Conservation (phyloP, 2,113 vertebrate species). For the Thamnophis sirtalis region DNA sequence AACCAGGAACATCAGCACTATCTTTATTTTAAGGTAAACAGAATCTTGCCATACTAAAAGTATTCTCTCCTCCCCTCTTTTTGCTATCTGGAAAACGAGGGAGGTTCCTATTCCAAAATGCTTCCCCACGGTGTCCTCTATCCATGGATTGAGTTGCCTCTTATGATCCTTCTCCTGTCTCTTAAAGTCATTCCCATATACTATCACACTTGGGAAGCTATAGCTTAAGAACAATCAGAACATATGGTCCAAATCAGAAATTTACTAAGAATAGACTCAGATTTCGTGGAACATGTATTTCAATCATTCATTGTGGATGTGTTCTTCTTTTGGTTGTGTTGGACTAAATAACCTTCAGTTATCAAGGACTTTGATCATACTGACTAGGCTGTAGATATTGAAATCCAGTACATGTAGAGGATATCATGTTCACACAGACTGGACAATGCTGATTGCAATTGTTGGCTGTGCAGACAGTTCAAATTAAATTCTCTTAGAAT, state of each 20-base stretch:
- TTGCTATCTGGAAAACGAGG: background rate
- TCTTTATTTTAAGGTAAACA: background rate
- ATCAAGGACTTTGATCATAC: background rate
- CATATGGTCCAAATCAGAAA: background rate
- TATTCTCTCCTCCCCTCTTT: background rate
- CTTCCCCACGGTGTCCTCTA: background rate
- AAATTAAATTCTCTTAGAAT: background rate
- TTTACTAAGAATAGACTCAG: background rate
- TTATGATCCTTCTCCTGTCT: background rate
- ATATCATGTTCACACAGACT: background rate
- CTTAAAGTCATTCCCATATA: background rate
- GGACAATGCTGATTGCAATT: background rate
- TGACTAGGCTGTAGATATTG: background rate
- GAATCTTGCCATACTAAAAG: background rate
- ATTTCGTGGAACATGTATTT: background rate
- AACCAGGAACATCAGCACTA: background rate
- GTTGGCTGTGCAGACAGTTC: background rate
- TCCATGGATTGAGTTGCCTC: background rate
- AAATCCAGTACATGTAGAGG: background rate
- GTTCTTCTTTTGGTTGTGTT: background rate
- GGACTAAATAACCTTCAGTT: background rate
- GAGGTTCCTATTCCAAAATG: background rate
- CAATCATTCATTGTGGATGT: background rate
- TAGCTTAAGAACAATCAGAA: background rate
- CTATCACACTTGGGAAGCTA: background rate